Evolutionary conservation across 2,888 invertebrate species (phyloP), one percentile per base, ranked within the genome.

Genomic region (Apotomis betuletana): DNA sequence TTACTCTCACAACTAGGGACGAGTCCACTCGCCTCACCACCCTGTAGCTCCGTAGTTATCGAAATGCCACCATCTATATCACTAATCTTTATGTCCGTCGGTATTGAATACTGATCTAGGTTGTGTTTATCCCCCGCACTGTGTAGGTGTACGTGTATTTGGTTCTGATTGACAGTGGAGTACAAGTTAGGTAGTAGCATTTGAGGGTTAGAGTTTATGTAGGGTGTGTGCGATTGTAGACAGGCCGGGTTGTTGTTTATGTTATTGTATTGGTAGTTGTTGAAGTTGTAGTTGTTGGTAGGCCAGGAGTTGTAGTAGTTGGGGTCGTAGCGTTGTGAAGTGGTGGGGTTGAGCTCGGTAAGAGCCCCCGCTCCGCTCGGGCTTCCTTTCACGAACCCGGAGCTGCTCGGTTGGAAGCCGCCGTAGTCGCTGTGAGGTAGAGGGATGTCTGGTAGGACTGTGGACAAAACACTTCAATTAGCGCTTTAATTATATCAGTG

Each of bases 161-260:
- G 97, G 87, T 97, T 97, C 87, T 97, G 97, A 85, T 97, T 97
- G 68, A 97, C 97, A 38, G 97, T 97, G 57, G 97, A 97, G 86
- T 97, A 96, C 0, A 97, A 91, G 81, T 96, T 96, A 0, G 97
- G 97, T 0, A 97, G 94, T 27, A 97, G 95, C 95, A 97, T 96
- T 71, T 95, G 94, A 3, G 96, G 94, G 68, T 91, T 91, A 0
- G 95, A 94, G 77, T 94, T 94, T 73, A 94, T 94, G 86, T 95
- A 95, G 4, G 94, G 91, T 75, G 95, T 93, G 80, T 95, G 95
- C 6, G 94, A 88, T 75, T 94, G 94, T 64, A 94, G 77, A 75
- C 94, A 93, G 12, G 92, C 84, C 27, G 92, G 88, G 76, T 94
- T 94, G 81, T 93, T 94, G 82, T 94, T 94, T 6, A 93, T 90